Conservation (phyloP, 2,888 invertebrate species). For the Cremastinae sp. region DNA sequence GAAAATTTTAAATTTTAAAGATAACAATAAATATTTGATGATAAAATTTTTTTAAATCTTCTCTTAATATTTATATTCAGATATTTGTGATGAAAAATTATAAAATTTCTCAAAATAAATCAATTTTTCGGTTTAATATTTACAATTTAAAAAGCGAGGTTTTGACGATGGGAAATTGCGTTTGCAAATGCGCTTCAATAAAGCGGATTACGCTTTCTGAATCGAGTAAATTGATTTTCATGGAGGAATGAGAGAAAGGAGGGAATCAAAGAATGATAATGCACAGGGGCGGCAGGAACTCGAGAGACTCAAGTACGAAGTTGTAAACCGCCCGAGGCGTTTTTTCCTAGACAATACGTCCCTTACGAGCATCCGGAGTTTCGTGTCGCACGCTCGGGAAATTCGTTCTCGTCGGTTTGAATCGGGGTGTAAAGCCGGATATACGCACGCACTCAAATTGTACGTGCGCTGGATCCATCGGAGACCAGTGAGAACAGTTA, state of each 20-base stretch:
- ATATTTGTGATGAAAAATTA: too few relatives aligned
- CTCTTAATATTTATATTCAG: too few relatives aligned
- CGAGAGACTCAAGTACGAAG: conserved; percentile 14
- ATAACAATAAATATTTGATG: too few relatives aligned
- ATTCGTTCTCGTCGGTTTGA: conserved; percentile 41
- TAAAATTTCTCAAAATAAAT: too few relatives aligned
- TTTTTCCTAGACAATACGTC: conserved; percentile 45
- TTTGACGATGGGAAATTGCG: too few relatives aligned
- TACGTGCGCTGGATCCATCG: not conserved
- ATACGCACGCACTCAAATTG: not conserved
- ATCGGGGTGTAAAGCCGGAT: conserved; percentile 46
- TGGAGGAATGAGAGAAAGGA: not conserved
- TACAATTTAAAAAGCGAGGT: too few relatives aligned
- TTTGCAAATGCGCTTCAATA: too few relatives aligned
- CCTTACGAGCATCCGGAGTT: conserved; percentile 53
- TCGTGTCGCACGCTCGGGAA: conserved; percentile 19
- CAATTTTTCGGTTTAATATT: too few relatives aligned
- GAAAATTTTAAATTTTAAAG: too few relatives aligned
- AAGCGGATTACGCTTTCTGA: too few relatives aligned
- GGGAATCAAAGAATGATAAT: not conserved
- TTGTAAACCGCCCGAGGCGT: conserved; percentile 8
- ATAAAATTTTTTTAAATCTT: too few relatives aligned
- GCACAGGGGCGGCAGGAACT: not conserved
- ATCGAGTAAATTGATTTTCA: too few relatives aligned
- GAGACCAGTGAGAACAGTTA: conserved; percentile 3